Evolutionary conservation across 2,888 invertebrate genomes (phyloP).

Genomic region (Andrena haemorrhoa): DNA sequence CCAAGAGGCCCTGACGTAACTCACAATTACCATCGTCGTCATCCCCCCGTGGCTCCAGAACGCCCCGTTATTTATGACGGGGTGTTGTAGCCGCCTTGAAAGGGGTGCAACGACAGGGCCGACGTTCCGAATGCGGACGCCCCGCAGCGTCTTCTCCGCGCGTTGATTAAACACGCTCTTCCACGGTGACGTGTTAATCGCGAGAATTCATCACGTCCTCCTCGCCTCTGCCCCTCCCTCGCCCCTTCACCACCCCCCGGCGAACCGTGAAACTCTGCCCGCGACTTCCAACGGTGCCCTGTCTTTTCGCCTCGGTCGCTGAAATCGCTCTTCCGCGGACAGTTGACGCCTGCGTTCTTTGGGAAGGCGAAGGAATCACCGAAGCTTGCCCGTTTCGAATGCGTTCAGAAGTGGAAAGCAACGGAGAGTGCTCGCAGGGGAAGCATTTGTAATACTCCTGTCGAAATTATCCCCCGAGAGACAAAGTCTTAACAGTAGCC

Average conservation of each 20-base stretch:
- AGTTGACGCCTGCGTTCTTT: too few relatives aligned
- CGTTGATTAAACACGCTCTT: constrained; percentile 82
- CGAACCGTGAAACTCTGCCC: constrained; percentile 27
- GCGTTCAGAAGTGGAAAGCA: too few relatives aligned
- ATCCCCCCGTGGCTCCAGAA: constrained; percentile 73
- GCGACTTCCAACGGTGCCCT: constrained; percentile 25
- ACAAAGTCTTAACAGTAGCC: constrained; percentile 42
- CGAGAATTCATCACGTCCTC: constrained; percentile 79
- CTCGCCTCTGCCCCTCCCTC: constrained; percentile 42
- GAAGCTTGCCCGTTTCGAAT: too few relatives aligned
- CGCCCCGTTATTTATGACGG: constrained; percentile 79
- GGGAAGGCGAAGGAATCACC: too few relatives aligned
- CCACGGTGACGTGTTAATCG: constrained; percentile 82
- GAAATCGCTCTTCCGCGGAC: neutral
- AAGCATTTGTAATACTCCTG: neutral
- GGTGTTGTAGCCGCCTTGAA: constrained; percentile 72
- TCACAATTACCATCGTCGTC: constrained; percentile 80
- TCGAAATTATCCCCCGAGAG: constrained; percentile 3
- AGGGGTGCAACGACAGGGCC: constrained; percentile 72
- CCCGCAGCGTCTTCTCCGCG: constrained; percentile 80
- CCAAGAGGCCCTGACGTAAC: constrained; percentile 71
- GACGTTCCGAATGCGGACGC: constrained; percentile 77
- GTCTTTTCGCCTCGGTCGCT: constrained; percentile 20
- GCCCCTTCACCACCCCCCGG: neutral
- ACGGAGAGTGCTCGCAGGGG: too few relatives aligned